phyloP scores from a whole-genome alignment of 2,888 invertebrate species.

The Carpatolechia fugitivella region DNA sequence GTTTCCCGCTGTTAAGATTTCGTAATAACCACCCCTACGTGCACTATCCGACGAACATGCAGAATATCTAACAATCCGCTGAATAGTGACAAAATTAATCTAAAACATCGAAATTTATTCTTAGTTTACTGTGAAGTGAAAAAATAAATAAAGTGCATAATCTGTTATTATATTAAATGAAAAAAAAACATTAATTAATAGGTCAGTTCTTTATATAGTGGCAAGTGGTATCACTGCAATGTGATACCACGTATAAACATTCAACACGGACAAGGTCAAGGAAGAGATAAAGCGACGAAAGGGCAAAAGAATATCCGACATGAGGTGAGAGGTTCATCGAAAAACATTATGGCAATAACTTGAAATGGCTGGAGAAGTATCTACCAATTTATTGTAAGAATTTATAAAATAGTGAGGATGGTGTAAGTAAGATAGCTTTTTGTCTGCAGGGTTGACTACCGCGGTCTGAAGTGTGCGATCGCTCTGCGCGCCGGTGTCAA shows the following conservation, averaged over 20 bases:
- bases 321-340: constrained; percentile 53
- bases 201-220: not conserved
- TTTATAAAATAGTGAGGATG: too few relatives aligned
- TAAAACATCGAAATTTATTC: too few relatives aligned
- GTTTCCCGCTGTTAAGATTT: not conserved
- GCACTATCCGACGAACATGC: not conserved
- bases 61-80: too few relatives aligned
- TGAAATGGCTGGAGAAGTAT: too few relatives aligned
- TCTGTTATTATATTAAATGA: too few relatives aligned
- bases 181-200: too few relatives aligned
- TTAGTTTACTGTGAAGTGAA: too few relatives aligned
- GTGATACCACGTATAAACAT: constrained; percentile 65
- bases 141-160: not conserved
- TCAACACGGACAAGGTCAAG: constrained; percentile 63
- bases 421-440: too few relatives aligned
- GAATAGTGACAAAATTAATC: too few relatives aligned
- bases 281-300: constrained; percentile 58
- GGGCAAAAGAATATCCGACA: constrained; percentile 68
- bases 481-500: constrained; percentile 62
- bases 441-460: constrained; percentile 58
- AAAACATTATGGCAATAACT: too few relatives aligned
- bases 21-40: not conserved
- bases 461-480: constrained; percentile 63
- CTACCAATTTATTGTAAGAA: too few relatives aligned
- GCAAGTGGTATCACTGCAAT: constrained; percentile 68